Conservation (phyloP, 2,888 invertebrate species). For the Melangyna quadrimaculata region DNA sequence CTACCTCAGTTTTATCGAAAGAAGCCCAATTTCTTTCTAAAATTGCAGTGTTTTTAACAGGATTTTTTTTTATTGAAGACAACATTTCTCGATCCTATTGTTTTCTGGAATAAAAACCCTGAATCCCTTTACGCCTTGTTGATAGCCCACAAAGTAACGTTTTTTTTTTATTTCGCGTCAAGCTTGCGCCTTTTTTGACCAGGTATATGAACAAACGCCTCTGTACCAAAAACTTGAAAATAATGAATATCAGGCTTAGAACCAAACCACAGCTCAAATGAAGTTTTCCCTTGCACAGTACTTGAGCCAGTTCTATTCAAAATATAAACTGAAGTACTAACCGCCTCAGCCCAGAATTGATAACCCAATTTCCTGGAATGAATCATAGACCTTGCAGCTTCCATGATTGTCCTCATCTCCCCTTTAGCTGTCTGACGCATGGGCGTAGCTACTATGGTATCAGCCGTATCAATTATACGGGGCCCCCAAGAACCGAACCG, state of each 20-base stretch:
- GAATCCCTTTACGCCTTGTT: neutral
- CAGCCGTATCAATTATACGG: too few species aligned
- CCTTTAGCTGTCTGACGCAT: neutral
- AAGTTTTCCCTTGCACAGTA: neutral
- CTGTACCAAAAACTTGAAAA: neutral
- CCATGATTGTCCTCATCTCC: neutral
- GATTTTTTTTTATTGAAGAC: too few species aligned
- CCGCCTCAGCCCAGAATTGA: neutral
- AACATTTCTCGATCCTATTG: too few species aligned
- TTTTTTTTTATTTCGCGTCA: neutral
- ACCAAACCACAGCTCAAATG: too few species aligned
- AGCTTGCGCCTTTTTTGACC: neutral
- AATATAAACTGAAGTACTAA: neutral
- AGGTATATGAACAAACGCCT: slow-evolving; percentile 3
- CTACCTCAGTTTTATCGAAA: too few species aligned
- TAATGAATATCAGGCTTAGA: neutral
- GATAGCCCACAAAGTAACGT: neutral
- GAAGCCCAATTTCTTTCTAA: too few species aligned
- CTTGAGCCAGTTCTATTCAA: neutral
- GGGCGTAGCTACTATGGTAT: too few species aligned
- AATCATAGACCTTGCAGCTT: neutral
- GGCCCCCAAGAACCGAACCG: too few species aligned
- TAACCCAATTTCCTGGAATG: neutral
- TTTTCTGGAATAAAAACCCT: too few species aligned
- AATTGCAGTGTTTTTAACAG: too few species aligned